Evolutionary conservation across 1,140 invertebrate genomes (phyloP), one percentile per base, ranked within the genome.

Genomic region (Oryzaephilus surinamensis): DNA sequence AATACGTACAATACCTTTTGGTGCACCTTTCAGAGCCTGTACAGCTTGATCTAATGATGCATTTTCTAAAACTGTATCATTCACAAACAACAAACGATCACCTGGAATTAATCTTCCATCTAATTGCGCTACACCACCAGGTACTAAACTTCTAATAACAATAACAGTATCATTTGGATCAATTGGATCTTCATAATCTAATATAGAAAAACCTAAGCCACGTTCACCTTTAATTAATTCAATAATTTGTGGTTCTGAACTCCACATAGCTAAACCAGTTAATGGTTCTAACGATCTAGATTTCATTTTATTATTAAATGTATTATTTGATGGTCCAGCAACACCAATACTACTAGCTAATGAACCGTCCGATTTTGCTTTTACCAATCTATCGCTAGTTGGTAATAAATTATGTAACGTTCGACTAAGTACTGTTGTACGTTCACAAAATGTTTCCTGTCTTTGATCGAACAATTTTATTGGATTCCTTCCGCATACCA

Each of bases 251-350:
- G 93, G 87, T 57, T 98, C 89, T 31, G 84, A 89, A 47, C 87
- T 88, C 96, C 96, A 99, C 87, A 98, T 97, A 8, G 95, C 95
- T 42, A 99, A 70, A n/a, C 93, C 93, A 10, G 90, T 95, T 24
- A 99, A 69, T 6, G 94, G 94, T 70, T 99, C 96, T 39, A 99
- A 66, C n/a, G 92, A 97, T 41, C 95, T 86, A 7, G 87, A 92
- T 62, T 89, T 88, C 57, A 86, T 72, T 65, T 85, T 87, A 35
- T 74, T 81, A 28, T 69, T 69, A 60, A 62, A 65, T 7, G 65
- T 73, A 48, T 75, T 74, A n/a, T 66, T 67, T n/a, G n/a, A n/a
- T n/a, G n/a, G n/a, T n/a, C n/a, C n/a, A n/a, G n/a, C n/a, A 2
- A 71, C 67, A 2, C 72, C 71, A 17, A 77, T 76, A 8, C 82